Evolutionary conservation across 2,113 vertebrate species (phyloP).

Genomic region (Dermatemys mawii): DNA sequence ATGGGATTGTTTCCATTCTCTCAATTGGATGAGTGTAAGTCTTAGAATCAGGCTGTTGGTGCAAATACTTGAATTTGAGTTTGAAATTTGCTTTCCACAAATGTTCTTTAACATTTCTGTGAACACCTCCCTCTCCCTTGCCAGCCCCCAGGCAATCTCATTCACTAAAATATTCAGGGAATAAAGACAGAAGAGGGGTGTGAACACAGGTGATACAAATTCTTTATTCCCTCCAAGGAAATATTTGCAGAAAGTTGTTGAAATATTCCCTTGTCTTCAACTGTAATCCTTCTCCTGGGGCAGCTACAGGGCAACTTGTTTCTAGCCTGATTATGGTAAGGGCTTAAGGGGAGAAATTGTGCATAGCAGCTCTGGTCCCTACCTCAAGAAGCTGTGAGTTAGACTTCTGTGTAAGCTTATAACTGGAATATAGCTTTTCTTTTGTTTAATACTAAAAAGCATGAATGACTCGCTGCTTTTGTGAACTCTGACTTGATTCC

Average conservation of each 20-base stretch:
- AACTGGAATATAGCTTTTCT: background rate
- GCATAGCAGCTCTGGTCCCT: background rate
- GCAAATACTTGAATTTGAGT: background rate
- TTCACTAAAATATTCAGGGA: background rate
- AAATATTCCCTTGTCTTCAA: constrained; percentile 13
- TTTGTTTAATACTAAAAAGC: background rate
- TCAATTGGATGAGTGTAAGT: background rate
- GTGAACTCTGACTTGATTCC: background rate
- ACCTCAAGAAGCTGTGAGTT: background rate
- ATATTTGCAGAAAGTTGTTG: background rate
- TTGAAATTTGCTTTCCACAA: background rate
- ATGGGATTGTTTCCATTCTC: background rate
- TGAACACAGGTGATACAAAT: background rate
- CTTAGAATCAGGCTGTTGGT: background rate
- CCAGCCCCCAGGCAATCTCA: background rate
- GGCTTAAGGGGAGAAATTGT: background rate
- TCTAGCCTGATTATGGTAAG: constrained; percentile 29
- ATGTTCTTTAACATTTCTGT: background rate
- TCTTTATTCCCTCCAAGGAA: background rate
- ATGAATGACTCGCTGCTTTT: background rate
- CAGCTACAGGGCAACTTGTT: constrained; percentile 70
- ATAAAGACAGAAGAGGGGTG: background rate
- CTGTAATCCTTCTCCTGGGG: constrained; percentile 63
- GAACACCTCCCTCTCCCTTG: background rate
- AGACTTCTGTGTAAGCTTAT: background rate